Evolutionary conservation across 2,888 invertebrate genomes (phyloP).

Genomic region (Ctena decussata): DNA sequence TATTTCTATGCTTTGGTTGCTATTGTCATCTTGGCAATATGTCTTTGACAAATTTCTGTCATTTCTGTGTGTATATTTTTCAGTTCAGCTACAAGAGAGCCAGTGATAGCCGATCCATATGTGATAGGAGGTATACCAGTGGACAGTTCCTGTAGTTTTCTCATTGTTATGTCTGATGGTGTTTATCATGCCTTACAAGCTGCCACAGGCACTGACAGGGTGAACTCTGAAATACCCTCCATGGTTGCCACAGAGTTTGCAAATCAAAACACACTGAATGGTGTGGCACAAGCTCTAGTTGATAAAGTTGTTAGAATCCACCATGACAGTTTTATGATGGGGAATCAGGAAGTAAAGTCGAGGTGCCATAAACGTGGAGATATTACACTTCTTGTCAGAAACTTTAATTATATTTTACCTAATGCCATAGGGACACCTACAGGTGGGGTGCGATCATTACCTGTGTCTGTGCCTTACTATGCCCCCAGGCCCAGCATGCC

Average conservation of each 20-base stretch:
- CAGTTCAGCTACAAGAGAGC: conserved; percentile 91
- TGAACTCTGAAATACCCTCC: conserved; percentile 87
- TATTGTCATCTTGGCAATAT: no score
- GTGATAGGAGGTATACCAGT: conserved; percentile 92
- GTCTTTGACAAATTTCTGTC: no score
- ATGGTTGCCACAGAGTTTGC: conserved; percentile 89
- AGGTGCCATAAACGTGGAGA: conserved; percentile 91
- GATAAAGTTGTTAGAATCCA: conserved; percentile 95
- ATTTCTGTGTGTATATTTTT: conserved; percentile 22
- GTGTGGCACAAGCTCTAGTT: conserved; percentile 95
- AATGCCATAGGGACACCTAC: conserved; percentile 88
- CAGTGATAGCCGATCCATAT: conserved; percentile 94
- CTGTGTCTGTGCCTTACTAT: conserved; percentile 70
- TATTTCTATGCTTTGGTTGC: no score
- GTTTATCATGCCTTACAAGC: conserved; percentile 94
- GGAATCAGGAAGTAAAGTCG: conserved; percentile 72
- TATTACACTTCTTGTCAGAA: conserved; percentile 94
- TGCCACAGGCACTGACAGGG: conserved; percentile 92
- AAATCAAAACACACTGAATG: conserved; percentile 92
- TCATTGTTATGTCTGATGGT: conserved; percentile 95
- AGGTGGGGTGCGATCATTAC: conserved; percentile 65
- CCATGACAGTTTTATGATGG: conserved; percentile 91
- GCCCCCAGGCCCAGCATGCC: conserved; percentile 54
- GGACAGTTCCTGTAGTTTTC: conserved; percentile 93
- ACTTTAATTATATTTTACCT: conserved; percentile 94